Percentiles rank a stretch among this genome's conserved stretches.
Evolutionary conservation across 1,140 invertebrate species (phyloP).

Genomic region (Stegodyphus dumicola): DNA sequence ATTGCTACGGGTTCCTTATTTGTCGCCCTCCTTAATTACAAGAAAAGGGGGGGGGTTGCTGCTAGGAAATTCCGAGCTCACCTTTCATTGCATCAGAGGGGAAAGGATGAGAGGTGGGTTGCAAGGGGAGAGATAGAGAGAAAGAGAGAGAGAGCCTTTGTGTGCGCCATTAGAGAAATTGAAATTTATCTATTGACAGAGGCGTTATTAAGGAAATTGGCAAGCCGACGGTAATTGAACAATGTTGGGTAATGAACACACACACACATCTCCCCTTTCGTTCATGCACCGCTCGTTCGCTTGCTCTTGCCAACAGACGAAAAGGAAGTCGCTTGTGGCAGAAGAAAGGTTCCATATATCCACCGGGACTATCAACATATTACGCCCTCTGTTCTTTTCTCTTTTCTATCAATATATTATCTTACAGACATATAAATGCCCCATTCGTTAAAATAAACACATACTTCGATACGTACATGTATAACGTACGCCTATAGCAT

Average conservation of each 20-base stretch:
- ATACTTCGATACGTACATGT: no score
- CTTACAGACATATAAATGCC: no score
- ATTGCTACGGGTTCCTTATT: slow-evolving; percentile 58
- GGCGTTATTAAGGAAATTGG: slow-evolving; percentile 62
- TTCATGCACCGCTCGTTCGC: slow-evolving; percentile 3
- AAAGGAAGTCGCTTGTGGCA: slow-evolving; percentile 28
- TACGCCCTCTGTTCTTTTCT: no score
- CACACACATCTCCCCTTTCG: slow-evolving; percentile 8
- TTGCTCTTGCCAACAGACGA: background rate
- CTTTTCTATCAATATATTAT: no score
- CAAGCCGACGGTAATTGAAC: slow-evolving; percentile 60
- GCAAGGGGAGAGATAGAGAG: background rate
- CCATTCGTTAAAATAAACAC: no score
- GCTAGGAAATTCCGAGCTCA: slow-evolving; percentile 42
- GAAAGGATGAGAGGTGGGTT: background rate
- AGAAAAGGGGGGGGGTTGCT: slow-evolving; percentile 32
- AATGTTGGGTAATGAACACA: slow-evolving; percentile 61
- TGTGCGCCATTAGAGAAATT: slow-evolving; percentile 60
- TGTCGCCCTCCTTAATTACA: slow-evolving; percentile 60
- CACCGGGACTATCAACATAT: background rate
- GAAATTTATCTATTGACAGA: slow-evolving; percentile 62
- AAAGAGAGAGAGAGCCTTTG: slow-evolving; percentile 15
- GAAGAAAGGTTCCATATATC: slow-evolving; percentile 25
- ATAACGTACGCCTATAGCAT: no score
- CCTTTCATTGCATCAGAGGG: slow-evolving; percentile 28